Evolutionary conservation across 2,113 vertebrate genomes (phyloP), one percentile per base, ranked within the genome.

Genomic region (Pongo pygmaeus): DNA sequence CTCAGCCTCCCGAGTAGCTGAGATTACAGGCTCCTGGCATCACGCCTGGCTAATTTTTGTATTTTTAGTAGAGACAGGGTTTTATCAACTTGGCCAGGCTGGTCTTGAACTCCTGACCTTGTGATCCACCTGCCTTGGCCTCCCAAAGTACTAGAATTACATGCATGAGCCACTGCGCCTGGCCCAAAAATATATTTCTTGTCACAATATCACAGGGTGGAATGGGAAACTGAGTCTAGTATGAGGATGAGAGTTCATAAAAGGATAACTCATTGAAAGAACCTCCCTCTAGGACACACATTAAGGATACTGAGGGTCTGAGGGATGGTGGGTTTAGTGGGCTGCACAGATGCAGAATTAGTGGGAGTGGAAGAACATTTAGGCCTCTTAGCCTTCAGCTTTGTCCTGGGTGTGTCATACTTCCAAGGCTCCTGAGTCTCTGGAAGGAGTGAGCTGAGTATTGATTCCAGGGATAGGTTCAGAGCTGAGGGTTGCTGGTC

Each of bases 41-140:
- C 0, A 0, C 0, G 6, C 52, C 18, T 2, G 2, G 52, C 52
- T 55, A 55, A 20, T 55, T 20, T 55, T 55, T 20, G 52, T 55
- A 55, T 55, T 55, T 55, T 55, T 55, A 55, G 18, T 55, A 55
- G 52, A 55, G 52, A 55, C 52, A 2, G 18, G 18, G 52, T 55
- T 55, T 55, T 7, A 6, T 18, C 18, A 20, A 2, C 17, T 55
- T 55, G 18, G 52, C 52, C 18, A 55, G 18, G 52, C 18, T 20
- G 52, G 52, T 55, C 52, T 55, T 20, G 52, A 55, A 20, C 18
- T 20, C 52, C 6, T 55, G 52, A 55, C 52, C 18, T 55, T 7
- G 52, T 55, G 52, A 55, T 55, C 52, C 18, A 20, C 18, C 52
- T 20, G 2, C 18, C 52, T 55, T 20, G 52, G 52, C 52, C 52